Percentiles rank a stretch among this genome's conserved stretches.
Conservation (phyloP, 1,140 invertebrate species). For the Hyles vespertilio region DNA sequence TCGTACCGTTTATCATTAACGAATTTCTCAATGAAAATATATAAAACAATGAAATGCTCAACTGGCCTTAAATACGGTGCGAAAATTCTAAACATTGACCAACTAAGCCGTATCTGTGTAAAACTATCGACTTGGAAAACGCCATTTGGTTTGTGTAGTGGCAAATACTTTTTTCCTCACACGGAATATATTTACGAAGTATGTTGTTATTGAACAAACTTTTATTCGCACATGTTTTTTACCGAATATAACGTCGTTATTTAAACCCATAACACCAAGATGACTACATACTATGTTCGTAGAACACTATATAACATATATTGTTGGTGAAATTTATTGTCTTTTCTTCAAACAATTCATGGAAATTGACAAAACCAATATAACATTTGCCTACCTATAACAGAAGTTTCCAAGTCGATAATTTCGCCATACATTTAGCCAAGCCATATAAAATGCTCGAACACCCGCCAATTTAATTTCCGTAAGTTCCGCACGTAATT, state of each 20-base stretch:
- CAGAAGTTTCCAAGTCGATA: neutral
- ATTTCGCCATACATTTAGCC: slow-evolving; percentile 3
- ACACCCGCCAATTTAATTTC: neutral
- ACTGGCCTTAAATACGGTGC: slow-evolving; percentile 33
- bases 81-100: slow-evolving; percentile 28
- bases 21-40: slow-evolving; percentile 4
- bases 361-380: too few relatives aligned
- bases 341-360: too few relatives aligned
- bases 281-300: too few relatives aligned
- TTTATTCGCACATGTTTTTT: too few relatives aligned
- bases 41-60: slow-evolving; percentile 35
- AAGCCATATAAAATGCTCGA: slow-evolving; percentile 2
- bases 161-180: neutral
- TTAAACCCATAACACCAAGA: too few relatives aligned
- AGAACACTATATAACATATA: too few relatives aligned
- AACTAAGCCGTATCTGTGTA: slow-evolving; percentile 15
- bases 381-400: neutral
- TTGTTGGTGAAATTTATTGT: too few relatives aligned
- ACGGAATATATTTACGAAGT: too few relatives aligned
- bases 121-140: neutral
- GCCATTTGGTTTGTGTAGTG: neutral
- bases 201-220: too few relatives aligned
- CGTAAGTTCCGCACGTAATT: slow-evolving; percentile 4
- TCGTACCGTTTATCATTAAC: neutral
- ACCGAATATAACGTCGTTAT: too few relatives aligned